Conservation (phyloP, 30 jellyfish, hydroid and myxozoan genomes). For the Pelagia noctiluca region DNA sequence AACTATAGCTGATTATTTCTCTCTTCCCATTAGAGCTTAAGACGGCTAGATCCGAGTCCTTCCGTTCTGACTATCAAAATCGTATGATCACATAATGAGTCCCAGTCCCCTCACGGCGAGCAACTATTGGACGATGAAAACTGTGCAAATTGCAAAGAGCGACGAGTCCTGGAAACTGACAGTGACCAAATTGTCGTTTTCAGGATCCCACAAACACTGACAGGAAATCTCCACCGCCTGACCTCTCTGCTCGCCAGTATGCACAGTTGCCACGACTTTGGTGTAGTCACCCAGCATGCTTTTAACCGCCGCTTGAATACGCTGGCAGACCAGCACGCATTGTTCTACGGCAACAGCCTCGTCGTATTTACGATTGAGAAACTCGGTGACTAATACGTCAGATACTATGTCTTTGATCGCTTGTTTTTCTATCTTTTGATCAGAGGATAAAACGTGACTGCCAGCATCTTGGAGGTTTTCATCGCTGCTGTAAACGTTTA, state of each 20-base stretch:
- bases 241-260: slow-evolving; percentile 80
- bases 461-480: slow-evolving; percentile 48
- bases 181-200: slow-evolving; percentile 72
- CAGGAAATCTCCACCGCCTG: slow-evolving; percentile 78
- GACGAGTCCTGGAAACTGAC: slow-evolving; percentile 77
- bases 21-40: too few species aligned
- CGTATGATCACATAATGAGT: neutral
- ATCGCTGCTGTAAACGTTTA: slow-evolving; percentile 46
- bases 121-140: slow-evolving; percentile 62
- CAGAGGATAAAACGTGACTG: slow-evolving; percentile 22
- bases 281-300: slow-evolving; percentile 45
- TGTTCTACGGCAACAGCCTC: slow-evolving; percentile 61
- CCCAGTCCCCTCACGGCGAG: neutral
- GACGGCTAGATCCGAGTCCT: too few species aligned
- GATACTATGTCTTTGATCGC: slow-evolving; percentile 66
- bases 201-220: slow-evolving; percentile 88
- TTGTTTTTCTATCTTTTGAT: slow-evolving; percentile 49
- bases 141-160: slow-evolving; percentile 77
- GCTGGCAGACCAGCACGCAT: slow-evolving; percentile 71
- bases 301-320: slow-evolving; percentile 71
- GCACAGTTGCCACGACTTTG: slow-evolving; percentile 72
- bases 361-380: slow-evolving; percentile 57
- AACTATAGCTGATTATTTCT: too few species aligned
- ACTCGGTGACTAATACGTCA: slow-evolving; percentile 77
- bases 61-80: too few species aligned